phyloP scores from a whole-genome alignment of 2,113 vertebrate species.

The Neolamprologus longior region DNA sequence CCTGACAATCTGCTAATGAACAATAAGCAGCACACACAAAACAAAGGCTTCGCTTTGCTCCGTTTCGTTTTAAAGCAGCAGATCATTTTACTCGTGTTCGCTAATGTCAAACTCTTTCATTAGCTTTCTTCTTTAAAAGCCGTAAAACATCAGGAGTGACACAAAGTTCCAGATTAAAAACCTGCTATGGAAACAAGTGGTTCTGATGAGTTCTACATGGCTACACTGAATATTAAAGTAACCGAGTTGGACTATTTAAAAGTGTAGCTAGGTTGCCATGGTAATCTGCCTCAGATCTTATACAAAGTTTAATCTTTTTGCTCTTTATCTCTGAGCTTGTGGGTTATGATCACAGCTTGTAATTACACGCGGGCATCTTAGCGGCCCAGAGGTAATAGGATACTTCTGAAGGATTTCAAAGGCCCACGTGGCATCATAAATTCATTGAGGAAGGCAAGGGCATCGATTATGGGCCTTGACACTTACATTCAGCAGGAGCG shows the following conservation, averaged over 20 bases:
- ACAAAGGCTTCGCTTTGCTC: not conserved
- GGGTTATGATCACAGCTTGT: constrained; percentile 18
- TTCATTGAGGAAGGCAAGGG: not conserved
- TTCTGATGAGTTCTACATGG: not conserved
- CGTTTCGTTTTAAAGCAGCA: not conserved
- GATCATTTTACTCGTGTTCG: not conserved
- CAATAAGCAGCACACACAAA: not conserved
- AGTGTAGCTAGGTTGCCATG: not conserved
- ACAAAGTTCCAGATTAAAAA: not conserved
- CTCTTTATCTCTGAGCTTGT: not conserved
- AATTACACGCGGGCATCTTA: not conserved
- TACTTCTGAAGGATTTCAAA: not conserved
- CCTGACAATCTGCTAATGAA: not conserved
- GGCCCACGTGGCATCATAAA: not conserved
- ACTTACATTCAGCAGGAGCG: not conserved
- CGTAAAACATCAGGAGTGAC: not conserved
- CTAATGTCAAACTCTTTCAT: not conserved
- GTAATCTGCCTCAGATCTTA: not conserved
- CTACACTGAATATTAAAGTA: not conserved
- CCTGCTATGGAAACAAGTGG: not conserved
- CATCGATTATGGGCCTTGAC: not conserved
- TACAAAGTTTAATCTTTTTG: not conserved
- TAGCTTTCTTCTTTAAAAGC: not conserved
- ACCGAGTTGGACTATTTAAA: not conserved
- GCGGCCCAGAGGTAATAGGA: not conserved